A percentile compares a stretch with the other conserved stretches of the same genome.
These are phyloP conservation scores for Cacajao melanocephalus DNA, from an alignment of 2,797 vertebrate genomes.

Conservation along the genomic window DNA sequence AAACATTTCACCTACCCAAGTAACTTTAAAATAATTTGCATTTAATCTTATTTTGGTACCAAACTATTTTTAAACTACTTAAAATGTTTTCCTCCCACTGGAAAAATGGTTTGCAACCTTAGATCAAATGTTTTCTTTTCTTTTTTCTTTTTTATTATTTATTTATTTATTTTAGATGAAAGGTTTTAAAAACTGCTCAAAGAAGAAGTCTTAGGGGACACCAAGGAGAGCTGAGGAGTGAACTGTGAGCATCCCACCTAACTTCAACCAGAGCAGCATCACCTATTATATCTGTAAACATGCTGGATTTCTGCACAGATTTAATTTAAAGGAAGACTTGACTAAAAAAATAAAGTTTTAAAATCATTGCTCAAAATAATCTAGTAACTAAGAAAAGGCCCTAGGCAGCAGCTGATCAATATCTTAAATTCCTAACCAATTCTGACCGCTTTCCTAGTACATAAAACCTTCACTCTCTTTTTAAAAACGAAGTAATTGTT, in stretches of 20 bases:
- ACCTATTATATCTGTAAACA: neutral
- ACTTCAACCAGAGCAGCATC: neutral
- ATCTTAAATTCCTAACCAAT: slow-evolving; percentile 17
- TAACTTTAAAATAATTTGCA: slow-evolving; percentile 42
- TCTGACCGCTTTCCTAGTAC: slow-evolving; percentile 27
- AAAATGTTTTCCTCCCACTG: neutral
- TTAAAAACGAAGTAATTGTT: slow-evolving; percentile 31
- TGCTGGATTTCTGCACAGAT: neutral
- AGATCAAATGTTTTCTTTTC: neutral
- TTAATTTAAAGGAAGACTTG: neutral
- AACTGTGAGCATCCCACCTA: neutral
- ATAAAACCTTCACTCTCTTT: neutral
- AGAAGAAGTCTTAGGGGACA: neutral
- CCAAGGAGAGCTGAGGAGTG: neutral
- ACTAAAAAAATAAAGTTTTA: neutral
- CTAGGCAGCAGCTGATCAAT: neutral
- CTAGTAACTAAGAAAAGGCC: neutral
- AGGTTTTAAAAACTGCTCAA: slow-evolving; percentile 48
- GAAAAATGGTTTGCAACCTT: slow-evolving; percentile 12
- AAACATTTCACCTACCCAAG: slow-evolving; percentile 8
- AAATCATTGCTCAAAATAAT: slow-evolving; percentile 33
- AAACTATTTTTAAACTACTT: slow-evolving; percentile 31
- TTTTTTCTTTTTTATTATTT: neutral
- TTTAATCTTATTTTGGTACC: slow-evolving; percentile 36
- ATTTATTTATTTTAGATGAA: neutral